A percentile compares a stretch with the other conserved stretches of the same genome.
Evolutionary conservation across 2,888 invertebrate genomes (phyloP).

Genomic region (Lasioglossum leucozonium): DNA sequence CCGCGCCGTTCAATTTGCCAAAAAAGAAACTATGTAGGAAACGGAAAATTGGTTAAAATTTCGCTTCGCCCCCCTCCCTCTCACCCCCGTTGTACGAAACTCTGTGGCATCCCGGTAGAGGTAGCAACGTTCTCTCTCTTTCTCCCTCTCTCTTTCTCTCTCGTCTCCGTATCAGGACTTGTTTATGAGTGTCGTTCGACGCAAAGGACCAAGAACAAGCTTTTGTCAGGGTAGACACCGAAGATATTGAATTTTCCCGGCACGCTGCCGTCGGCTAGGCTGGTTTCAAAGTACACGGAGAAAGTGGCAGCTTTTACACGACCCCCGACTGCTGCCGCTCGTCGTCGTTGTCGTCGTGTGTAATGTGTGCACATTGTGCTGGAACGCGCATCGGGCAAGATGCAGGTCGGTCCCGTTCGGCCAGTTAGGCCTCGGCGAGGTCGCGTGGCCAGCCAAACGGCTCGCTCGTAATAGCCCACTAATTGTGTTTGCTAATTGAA

Average conservation of each 20-base stretch:
- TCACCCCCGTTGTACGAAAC: conserved; percentile 9
- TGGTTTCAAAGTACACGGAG: conserved; percentile 46
- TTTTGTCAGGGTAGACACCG: conserved; percentile 40
- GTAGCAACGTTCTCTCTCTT: neutral
- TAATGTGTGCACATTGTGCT: conserved; percentile 23
- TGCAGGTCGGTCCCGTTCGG: conserved; percentile 27
- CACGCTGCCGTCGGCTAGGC: conserved; percentile 20
- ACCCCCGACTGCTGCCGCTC: conserved; percentile 3
- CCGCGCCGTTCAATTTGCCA: conserved; percentile 3
- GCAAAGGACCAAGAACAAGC: conserved; percentile 40
- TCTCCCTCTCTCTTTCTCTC: too few relatives aligned
- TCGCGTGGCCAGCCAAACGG: conserved; percentile 61
- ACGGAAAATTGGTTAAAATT: conserved; percentile 33
- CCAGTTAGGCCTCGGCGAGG: conserved; percentile 45
- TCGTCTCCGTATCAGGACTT: conserved; percentile 4
- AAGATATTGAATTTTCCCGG: conserved; percentile 52
- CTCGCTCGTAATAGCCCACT: conserved; percentile 76
- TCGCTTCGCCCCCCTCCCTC: neutral
- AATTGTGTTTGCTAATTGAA: conserved; percentile 82
- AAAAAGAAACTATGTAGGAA: neutral
- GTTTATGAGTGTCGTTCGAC: conserved; percentile 34
- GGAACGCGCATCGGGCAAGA: conserved; percentile 44
- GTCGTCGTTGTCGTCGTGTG: too few relatives aligned
- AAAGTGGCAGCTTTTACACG: conserved; percentile 37
- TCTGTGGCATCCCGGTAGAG: neutral